These are phyloP conservation scores for Hirudo medicinalis DNA, from an alignment of 1,140 invertebrate genomes.

Conservation along the genomic window DNA sequence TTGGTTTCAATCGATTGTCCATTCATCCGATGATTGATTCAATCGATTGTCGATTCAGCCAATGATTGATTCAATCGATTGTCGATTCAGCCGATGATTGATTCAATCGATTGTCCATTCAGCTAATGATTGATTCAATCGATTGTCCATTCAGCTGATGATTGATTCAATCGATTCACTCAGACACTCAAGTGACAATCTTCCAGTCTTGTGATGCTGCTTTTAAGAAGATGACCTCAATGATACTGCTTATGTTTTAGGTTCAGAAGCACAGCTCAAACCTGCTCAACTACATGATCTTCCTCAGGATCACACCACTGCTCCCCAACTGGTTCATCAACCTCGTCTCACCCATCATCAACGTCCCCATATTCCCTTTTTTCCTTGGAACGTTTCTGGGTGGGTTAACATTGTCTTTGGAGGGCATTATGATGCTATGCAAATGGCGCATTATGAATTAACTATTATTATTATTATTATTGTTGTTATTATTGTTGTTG, in stretches of 20 bases:
- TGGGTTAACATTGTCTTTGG: slow-evolving; percentile 36
- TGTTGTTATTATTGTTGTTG: background rate
- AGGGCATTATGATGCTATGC: background rate
- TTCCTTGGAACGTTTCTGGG: slow-evolving; percentile 75
- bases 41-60: too few species aligned
- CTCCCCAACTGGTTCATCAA: slow-evolving; percentile 99
- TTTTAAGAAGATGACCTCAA: too few species aligned
- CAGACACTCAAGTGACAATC: too few species aligned
- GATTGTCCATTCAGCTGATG: too few species aligned
- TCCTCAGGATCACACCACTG: slow-evolving; percentile 89
- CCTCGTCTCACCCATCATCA: slow-evolving; percentile 85
- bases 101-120: too few species aligned
- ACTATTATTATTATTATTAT: too few species aligned
- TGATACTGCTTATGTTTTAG: slow-evolving; percentile 33
- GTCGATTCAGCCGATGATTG: background rate
- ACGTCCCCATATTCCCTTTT: slow-evolving; percentile 81
- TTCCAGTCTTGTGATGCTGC: too few species aligned
- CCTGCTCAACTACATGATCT: slow-evolving; percentile 90
- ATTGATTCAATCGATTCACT: background rate
- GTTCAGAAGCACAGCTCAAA: slow-evolving; percentile 70
- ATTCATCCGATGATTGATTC: too few species aligned
- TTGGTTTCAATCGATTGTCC: slow-evolving; percentile 38
- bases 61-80: too few species aligned
- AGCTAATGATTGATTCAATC: too few species aligned
- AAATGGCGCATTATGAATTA: too few species aligned